Conservation (phyloP, 1,140 invertebrate species). For the Acromyrmex charruanus region DNA sequence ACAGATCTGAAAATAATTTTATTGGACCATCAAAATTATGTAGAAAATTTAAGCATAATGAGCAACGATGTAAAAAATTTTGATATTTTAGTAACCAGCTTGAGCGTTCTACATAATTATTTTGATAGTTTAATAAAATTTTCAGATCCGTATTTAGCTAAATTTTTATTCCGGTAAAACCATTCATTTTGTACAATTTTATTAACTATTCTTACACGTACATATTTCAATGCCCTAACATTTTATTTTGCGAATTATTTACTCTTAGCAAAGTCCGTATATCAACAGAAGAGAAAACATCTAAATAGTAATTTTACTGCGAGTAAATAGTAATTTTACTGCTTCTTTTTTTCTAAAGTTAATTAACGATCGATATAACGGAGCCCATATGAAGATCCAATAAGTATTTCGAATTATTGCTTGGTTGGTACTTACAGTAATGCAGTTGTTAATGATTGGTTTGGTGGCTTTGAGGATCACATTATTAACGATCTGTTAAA, state of each 20-base stretch:
- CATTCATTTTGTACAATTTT: too few species aligned
- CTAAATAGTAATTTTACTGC: constrained; percentile 2
- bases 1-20: too few species aligned
- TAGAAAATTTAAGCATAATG: too few species aligned
- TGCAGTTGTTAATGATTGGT: constrained; percentile 34
- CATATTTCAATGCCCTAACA: background rate
- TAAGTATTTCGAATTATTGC: constrained; percentile 13
- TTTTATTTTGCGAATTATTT: constrained; percentile 9
- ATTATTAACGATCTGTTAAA: constrained; percentile 30
- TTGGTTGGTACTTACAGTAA: background rate
- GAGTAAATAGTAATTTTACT: constrained; percentile 4
- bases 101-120: too few species aligned
- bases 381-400: background rate
- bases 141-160: too few species aligned
- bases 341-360: background rate
- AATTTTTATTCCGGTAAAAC: too few species aligned
- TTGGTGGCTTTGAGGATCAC: background rate
- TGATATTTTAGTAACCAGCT: too few species aligned
- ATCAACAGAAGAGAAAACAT: background rate
- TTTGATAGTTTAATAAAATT: too few species aligned
- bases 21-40: too few species aligned
- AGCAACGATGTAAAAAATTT: too few species aligned
- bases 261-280: background rate
- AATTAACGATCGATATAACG: background rate
- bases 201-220: background rate